These are phyloP conservation scores for Dermochelys coriacea DNA, from an alignment of 2,797 vertebrate genomes.

Conservation along the genomic window DNA sequence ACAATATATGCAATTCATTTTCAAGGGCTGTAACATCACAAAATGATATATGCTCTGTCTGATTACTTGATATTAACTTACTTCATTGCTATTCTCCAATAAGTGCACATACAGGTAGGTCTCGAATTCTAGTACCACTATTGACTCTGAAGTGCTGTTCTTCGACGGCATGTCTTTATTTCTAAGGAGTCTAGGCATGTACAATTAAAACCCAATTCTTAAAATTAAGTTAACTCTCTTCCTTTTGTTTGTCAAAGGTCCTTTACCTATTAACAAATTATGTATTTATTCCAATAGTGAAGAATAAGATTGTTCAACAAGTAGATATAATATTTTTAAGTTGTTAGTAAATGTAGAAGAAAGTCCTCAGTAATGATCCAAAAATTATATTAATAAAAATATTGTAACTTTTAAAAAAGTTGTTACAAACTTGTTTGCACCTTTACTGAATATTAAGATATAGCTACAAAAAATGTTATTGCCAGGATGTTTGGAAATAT, in stretches of 20 bases:
- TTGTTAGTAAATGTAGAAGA: background rate
- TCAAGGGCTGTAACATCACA: background rate
- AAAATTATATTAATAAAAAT: no score
- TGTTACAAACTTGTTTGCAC: no score
- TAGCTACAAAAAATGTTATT: no score
- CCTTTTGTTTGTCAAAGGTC: background rate
- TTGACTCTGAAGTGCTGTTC: slow-evolving; percentile 32
- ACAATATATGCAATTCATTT: background rate
- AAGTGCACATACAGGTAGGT: background rate
- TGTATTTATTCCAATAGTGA: background rate
- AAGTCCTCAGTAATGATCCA: no score
- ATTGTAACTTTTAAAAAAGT: no score
- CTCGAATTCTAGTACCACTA: background rate
- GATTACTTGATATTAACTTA: background rate
- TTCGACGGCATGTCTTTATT: background rate
- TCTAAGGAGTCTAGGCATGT: background rate
- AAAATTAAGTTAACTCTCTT: background rate
- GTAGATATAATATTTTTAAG: background rate
- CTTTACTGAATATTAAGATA: no score
- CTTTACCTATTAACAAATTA: background rate
- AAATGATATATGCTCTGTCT: background rate
- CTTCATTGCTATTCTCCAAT: background rate
- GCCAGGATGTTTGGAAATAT: no score
- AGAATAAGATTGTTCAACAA: background rate
- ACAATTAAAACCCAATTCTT: slow-evolving; percentile 14